Base-by-base conservation (phyloP, 2,113 vertebrate genomes). In the Ahaetulla prasina region DNA sequence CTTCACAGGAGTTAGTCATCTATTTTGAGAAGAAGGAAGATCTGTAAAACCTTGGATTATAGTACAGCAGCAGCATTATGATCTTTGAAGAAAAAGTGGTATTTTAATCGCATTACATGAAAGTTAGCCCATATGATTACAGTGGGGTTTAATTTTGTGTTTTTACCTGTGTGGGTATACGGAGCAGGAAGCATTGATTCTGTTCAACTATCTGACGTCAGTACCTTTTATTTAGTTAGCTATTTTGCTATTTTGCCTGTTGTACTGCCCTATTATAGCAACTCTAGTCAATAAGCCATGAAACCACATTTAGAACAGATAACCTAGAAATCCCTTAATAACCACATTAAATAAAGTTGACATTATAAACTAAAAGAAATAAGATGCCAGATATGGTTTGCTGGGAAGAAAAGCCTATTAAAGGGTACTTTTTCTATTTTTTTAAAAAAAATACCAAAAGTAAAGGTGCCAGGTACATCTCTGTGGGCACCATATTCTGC, bases 1-100 rank as follows among this genome's bases (percentile, higher is more conserved):
- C 87, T 93, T 92, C 50, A 91, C 43, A 85, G 25, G 20, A 89
- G 87, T 91, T 96, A 93, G 47, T 85, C 2, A 7, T 92, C 91
- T 47, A 5, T 94, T 94, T 68, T 95, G 52, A 90, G 91, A 60
- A 93, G 30, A 4, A 88, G 16, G 45, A 57, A 87, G 50, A 90
- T 68, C 3, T 49, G 91, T 22, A 22, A 63, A 2, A 53, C 3
- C 91, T 93, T 92, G 89, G 92, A 30, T 63, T 88, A 91, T 85
- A 49, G 1, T 0, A 54, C 53, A 35, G 52, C 43, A 49, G 54
- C 39, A 92, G 11, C 49, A 25, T 16, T 50, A 47, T 52, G 39
- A 54, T 74, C 27, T 87, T 49, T 8, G 2, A 68, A 54, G 88
- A 85, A 93, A 85, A 25, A 52, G 43, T 85, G 52, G 55, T 55